Conservation (phyloP, 2,888 invertebrate genomes). For the Chrysolina americana region DNA sequence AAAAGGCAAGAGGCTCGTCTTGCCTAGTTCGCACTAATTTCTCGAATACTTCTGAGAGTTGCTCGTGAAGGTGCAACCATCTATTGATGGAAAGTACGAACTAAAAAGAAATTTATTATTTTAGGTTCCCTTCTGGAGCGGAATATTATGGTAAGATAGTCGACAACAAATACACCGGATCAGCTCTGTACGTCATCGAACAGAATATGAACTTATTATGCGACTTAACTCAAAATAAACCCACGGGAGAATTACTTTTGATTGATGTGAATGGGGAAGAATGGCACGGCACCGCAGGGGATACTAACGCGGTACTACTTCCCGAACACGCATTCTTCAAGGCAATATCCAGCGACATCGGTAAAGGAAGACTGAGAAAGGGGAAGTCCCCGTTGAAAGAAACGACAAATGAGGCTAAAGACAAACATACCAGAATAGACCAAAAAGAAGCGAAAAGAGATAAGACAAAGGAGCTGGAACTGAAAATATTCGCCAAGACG, state of each 20-base stretch:
- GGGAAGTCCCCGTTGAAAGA: slow-evolving; percentile 24
- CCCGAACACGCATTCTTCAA: slow-evolving; percentile 63
- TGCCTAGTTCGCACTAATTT: too few relatives aligned
- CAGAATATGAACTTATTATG: slow-evolving; percentile 71
- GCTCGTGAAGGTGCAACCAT: too few relatives aligned
- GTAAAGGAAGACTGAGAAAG: slow-evolving; percentile 54
- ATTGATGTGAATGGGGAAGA: slow-evolving; percentile 72
- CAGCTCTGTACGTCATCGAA: slow-evolving; percentile 72
- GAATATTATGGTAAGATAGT: slow-evolving; percentile 71
- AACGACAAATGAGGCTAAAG: slow-evolving; percentile 28
- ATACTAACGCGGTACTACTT: slow-evolving; percentile 54
- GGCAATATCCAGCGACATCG: slow-evolving; percentile 55
- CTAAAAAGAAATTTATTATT: not conserved
- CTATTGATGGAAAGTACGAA: too few relatives aligned
- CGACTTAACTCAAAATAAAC: slow-evolving; percentile 72
- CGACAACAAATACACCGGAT: slow-evolving; percentile 68
- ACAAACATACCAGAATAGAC: slow-evolving; percentile 14
- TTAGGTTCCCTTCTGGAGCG: not conserved
- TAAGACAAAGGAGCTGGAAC: slow-evolving; percentile 51
- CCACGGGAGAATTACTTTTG: slow-evolving; percentile 68
- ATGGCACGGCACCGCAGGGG: slow-evolving; percentile 70
- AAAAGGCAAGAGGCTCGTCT: too few relatives aligned
- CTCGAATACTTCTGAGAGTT: too few relatives aligned
- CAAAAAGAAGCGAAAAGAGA: slow-evolving; percentile 28
- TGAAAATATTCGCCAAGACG: slow-evolving; percentile 59